Evolutionary conservation across 2,797 vertebrate genomes (phyloP).

Genomic region (Crax fasciolata): DNA sequence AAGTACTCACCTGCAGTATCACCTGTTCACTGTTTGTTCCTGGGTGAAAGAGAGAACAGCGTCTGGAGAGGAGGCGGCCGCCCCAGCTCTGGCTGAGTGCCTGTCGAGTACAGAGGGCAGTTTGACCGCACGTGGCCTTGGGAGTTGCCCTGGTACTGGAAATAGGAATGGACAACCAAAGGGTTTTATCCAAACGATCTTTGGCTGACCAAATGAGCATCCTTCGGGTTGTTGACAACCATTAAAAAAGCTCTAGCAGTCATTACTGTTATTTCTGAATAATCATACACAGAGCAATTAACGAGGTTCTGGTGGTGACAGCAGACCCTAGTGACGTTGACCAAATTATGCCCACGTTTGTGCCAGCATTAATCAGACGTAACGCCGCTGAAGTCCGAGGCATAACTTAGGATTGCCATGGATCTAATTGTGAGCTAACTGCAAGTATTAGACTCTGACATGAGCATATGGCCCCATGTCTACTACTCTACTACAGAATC

Average conservation of each 20-base stretch:
- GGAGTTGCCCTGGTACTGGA: neutral
- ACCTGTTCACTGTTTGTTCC: neutral
- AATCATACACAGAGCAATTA: neutral
- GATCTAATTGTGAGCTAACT: neutral
- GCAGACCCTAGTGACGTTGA: neutral
- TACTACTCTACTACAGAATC: neutral
- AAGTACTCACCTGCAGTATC: neutral
- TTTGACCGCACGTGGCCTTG: neutral
- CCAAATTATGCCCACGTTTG: neutral
- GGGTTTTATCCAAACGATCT: neutral
- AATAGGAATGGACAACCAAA: neutral
- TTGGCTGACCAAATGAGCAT: neutral
- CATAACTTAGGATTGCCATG: neutral
- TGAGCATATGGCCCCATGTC: neutral
- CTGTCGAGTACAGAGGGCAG: neutral
- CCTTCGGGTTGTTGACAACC: conserved; percentile 12
- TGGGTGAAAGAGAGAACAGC: neutral
- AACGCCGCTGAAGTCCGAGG: neutral
- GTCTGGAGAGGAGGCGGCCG: neutral
- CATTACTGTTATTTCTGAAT: neutral
- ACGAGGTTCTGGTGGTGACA: neutral
- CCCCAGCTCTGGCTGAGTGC: neutral
- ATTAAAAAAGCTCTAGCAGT: neutral
- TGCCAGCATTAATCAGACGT: neutral
- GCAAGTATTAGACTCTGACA: neutral